Evolutionary conservation across 2,888 invertebrate genomes (phyloP), one percentile per base, ranked within the genome.

Genomic region (Ectobius pallidus): DNA sequence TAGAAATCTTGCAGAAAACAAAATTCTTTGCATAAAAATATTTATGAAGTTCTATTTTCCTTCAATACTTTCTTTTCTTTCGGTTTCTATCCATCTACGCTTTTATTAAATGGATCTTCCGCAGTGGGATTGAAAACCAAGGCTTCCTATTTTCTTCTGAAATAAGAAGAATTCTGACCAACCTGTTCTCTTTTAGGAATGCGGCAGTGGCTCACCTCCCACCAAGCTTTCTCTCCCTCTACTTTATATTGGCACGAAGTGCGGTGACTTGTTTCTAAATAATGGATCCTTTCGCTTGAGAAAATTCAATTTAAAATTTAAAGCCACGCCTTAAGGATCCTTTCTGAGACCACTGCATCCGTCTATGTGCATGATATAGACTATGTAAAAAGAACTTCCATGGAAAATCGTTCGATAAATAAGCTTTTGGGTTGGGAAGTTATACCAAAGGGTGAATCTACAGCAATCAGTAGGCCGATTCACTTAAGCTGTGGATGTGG

Each of bases 261-360:
- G 34, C 62, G 22, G 58, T 18, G 55, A 63, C 44, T 61, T 61
- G 55, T 55, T 62, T 70, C 70, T 25, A 72, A 46, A 72, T 68
- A 67, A 72, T 55, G 44, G 67, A 58, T 68, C 44, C 62, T 39
- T 69, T 30, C 68, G 72, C 72, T 69, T 44, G 61, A 69, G 46
- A 42, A 72, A 72, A 72, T 58, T 72, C 72, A 72, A 69, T 72
- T 72, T 72, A 72, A 72, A 72, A 69, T 71, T 72, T 72, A 72
- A 68, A 42, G 42, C 46, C 25, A 22, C 30, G 62, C 62, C 11
- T 39, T 20, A 39, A 3, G 20, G 27, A 22, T n/a, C 27, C 65
- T 44, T n/a, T 58, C 32, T 1, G 30, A 30, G 14, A 9, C 16
- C n/a, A 7, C 16, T 27, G 14, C 27, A n/a, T 16, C 25, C 52